Conservation (phyloP, 2,113 vertebrate genomes). For the Hylia prasina region DNA sequence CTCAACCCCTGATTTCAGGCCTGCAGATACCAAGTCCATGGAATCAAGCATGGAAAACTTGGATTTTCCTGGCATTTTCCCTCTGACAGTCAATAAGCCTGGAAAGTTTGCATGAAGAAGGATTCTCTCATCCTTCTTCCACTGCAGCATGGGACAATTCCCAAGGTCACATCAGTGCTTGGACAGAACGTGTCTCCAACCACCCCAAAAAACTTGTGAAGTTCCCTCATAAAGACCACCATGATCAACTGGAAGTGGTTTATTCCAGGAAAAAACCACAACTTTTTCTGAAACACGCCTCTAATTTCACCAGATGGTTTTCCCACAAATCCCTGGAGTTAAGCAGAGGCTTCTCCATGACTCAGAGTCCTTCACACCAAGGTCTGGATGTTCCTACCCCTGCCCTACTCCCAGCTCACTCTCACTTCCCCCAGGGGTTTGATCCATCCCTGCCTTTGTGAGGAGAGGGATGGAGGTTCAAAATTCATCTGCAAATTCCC, state of each 20-base stretch:
- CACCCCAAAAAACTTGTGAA: neutral
- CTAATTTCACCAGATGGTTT: neutral
- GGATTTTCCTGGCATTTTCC: neutral
- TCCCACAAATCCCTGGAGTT: neutral
- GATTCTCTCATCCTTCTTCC: neutral
- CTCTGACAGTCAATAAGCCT: neutral
- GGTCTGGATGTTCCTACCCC: neutral
- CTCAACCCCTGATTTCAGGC: neutral
- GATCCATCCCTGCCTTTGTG: neutral
- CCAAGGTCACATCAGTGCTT: neutral
- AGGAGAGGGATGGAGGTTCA: neutral
- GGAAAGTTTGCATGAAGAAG: neutral
- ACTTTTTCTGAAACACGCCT: neutral
- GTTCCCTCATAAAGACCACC: neutral
- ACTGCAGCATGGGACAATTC: neutral
- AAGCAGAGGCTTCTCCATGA: neutral
- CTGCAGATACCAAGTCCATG: neutral
- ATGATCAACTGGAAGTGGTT: neutral
- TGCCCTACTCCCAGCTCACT: neutral
- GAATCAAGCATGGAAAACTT: accelerated
- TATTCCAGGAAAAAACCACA: neutral
- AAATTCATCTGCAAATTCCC: neutral
- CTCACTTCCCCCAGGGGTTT: neutral
- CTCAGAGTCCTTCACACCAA: neutral
- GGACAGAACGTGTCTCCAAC: neutral